These are phyloP conservation scores for Trichogramma pretiosum DNA, from an alignment of 1,140 invertebrate genomes.

Conservation along the genomic window DNA sequence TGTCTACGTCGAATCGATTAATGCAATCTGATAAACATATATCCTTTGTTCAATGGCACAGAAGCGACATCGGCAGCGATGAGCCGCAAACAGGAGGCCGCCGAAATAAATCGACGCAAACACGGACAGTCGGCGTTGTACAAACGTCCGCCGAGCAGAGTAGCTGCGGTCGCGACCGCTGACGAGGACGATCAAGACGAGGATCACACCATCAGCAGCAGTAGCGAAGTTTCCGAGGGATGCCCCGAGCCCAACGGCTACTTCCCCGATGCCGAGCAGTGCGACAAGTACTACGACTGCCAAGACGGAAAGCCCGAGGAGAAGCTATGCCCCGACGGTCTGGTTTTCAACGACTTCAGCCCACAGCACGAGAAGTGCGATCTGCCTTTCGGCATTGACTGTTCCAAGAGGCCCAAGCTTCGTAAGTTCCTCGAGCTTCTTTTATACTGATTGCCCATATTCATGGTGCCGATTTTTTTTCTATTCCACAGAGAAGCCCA, in stretches of 20 bases:
- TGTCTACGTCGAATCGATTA: no score
- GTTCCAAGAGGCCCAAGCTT: conserved; percentile 61
- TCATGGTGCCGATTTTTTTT: no score
- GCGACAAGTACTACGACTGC: conserved; percentile 86
- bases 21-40: no score
- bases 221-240: conserved; percentile 45
- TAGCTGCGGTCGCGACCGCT: conserved; percentile 1
- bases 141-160: conserved; percentile 11
- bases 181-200: conserved; percentile 16
- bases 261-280: conserved; percentile 78
- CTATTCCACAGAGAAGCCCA: conserved; percentile 59
- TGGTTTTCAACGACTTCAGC: conserved; percentile 83
- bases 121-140: conserved; percentile 17
- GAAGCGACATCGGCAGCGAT: conserved; percentile 29
- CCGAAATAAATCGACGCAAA: conserved; percentile 34
- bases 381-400: conserved; percentile 78
- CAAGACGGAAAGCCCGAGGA: conserved; percentile 61
- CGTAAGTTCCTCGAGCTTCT: no score
- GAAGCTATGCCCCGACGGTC: conserved; percentile 80
- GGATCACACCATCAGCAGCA: conserved; percentile 27
- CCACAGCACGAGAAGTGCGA: conserved; percentile 78
- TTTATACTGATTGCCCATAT: no score
- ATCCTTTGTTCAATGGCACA: conserved; percentile 19
- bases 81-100: conserved; percentile 38
- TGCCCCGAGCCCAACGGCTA: conserved; percentile 78